phyloP scores from a whole-genome alignment of 2,113 vertebrate species.

The Thunnus thynnus region DNA sequence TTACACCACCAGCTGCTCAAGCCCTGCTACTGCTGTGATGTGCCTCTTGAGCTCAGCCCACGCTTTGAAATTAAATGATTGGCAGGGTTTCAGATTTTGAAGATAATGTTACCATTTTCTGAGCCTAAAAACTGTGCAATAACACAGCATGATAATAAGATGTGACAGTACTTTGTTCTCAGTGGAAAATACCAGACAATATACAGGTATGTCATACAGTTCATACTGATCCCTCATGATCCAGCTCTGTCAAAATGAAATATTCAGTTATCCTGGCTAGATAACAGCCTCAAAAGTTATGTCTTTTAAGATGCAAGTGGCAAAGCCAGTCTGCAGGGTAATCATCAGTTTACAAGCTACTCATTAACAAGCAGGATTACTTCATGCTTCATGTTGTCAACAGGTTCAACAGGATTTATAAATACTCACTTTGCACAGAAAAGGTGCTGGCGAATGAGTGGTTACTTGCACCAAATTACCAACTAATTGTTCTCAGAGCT shows the following conservation, averaged over 20 bases:
- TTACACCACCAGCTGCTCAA: conserved; percentile 39
- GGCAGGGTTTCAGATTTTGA: conserved; percentile 30
- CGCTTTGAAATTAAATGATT: conserved; percentile 53
- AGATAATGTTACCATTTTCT: conserved; percentile 29
- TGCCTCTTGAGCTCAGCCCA: conserved; percentile 41
- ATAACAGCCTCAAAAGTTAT: conserved; percentile 1
- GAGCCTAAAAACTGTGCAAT: conserved; percentile 9
- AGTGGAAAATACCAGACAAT: conserved; percentile 20
- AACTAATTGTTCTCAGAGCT: neutral
- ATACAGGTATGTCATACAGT: neutral
- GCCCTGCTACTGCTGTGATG: conserved; percentile 27
- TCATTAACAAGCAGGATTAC: conserved; percentile 21
- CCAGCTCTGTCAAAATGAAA: conserved; percentile 2
- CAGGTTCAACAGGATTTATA: conserved; percentile 8
- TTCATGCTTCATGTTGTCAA: conserved; percentile 23
- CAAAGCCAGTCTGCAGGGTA: conserved; percentile 9
- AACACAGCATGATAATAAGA: conserved; percentile 9
- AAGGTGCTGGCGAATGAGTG: neutral
- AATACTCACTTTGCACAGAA: conserved; percentile 7
- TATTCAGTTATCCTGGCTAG: conserved; percentile 10
- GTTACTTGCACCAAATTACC: neutral
- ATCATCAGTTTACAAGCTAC: conserved; percentile 21
- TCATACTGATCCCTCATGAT: conserved; percentile 2
- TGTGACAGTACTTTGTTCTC: neutral
- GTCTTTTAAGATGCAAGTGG: conserved; percentile 4